Evolutionary conservation across 37 sponge, comb jelly and placozoan species (phyloP), one percentile per base, ranked within the genome.

Genomic region (Beroe ovata): DNA sequence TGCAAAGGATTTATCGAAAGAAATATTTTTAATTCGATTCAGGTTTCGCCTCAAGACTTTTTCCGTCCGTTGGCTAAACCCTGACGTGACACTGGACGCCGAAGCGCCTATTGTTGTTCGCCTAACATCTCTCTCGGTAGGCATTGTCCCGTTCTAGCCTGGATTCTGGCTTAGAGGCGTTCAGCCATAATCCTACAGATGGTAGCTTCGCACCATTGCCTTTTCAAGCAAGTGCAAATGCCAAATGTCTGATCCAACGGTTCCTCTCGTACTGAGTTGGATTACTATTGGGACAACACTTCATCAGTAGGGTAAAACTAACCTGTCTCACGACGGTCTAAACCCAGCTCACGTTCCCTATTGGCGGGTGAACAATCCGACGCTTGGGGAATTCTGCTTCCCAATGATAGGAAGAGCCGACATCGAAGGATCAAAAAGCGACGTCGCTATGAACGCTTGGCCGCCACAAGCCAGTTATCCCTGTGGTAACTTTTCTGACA

Each of bases 381-480:
- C 89, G 64, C 90, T 88, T 91, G 92, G 93, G 59, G 93, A 93
- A 93, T 93, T 93, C 93, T 93, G 93, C 93, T 93, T 93, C 92
- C 54, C 93, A 90, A 91, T 92, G 90, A 91, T 93, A 93, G 93
- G 93, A 93, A 93, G 93, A 93, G 94, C 94, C 92, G 93, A 93
- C 92, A 93, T 93, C 93, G 92, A 93, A 93, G 94, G 93, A 93
- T 93, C 94, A 93, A 93, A 93, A 93, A 93, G 94, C 94, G 88
- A 93, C 94, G 94, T 93, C 93, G 94, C 94, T 94, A 94, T 94
- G 92, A 92, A 92, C 92, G 92, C 91, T 92, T 92, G 91, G 92
- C 92, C 88, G 92, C 92, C 94, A 94, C 94, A 94, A 94, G 94
- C 93, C 93, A 93, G 94, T 93, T 93, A 93, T 93, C 94, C 94